A percentile compares a stretch with the other conserved stretches of the same genome.
phyloP scores from a whole-genome alignment of 2,888 invertebrate species.

The Mermis nigrescens region DNA sequence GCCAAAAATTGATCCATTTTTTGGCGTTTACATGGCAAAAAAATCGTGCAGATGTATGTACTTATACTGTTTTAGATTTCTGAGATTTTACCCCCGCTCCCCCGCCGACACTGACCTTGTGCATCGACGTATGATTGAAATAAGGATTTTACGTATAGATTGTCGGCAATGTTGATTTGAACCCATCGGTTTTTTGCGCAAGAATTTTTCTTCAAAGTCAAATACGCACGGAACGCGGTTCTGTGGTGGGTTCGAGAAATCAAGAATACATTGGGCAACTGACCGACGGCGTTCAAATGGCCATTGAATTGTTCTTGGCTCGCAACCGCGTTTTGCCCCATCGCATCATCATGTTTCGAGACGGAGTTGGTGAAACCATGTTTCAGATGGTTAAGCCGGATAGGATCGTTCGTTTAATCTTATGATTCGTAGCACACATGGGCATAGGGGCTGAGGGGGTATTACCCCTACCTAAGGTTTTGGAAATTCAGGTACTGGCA shows the following conservation, averaged over 20 bases:
- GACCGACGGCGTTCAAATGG: background rate
- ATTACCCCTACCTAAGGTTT: no score
- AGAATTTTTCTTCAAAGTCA: background rate
- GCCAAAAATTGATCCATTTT: no score
- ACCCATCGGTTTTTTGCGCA: background rate
- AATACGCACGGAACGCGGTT: background rate
- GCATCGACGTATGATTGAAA: no score
- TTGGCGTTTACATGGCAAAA: no score
- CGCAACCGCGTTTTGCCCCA: background rate
- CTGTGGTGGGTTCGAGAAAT: background rate
- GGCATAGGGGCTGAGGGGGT: no score
- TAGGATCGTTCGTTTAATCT: background rate
- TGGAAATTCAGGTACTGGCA: no score
- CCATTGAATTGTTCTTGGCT: background rate
- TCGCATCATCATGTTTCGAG: conserved; percentile 3
- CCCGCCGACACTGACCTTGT: no score
- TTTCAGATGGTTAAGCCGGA: background rate
- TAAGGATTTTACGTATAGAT: background rate
- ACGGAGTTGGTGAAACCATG: conserved; percentile 1
- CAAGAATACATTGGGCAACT: background rate
- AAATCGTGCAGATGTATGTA: no score
- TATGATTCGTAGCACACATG: background rate
- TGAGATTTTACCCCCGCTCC: no score
- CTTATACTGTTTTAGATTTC: no score
- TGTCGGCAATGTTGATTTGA: background rate